Evolutionary conservation across 2,113 vertebrate genomes (phyloP).

Genomic region (Mellivora capensis): DNA sequence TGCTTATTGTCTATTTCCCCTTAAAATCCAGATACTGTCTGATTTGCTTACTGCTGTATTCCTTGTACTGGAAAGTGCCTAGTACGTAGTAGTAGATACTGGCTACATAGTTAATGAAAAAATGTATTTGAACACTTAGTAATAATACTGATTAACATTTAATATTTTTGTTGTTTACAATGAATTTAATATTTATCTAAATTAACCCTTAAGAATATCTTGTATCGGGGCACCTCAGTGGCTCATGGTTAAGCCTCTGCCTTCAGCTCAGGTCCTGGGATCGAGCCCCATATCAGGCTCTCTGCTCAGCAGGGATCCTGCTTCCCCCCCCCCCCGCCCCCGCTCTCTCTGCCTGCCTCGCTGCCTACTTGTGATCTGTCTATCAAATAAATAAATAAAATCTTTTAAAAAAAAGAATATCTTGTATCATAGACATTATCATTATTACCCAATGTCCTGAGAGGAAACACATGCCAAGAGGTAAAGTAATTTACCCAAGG

Average conservation of each 20-base stretch:
- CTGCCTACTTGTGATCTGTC: too few species aligned
- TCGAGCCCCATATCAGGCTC: too few species aligned
- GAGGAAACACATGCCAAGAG: not conserved
- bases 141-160: not conserved
- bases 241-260: too few species aligned
- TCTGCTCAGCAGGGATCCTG: too few species aligned
- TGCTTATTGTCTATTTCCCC: not conserved
- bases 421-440: not conserved
- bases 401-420: not conserved
- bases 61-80: not conserved
- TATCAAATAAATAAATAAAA: too few species aligned
- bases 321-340: too few species aligned
- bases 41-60: not conserved
- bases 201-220: not conserved
- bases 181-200: not conserved
- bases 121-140: not conserved
- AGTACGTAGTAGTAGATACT: not conserved
- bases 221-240: not conserved
- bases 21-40: not conserved
- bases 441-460: not conserved
- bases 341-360: too few species aligned
- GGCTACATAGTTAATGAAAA: not conserved
- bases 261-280: too few species aligned
- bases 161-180: not conserved
- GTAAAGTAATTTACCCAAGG: not conserved